Evolutionary conservation across 2,797 vertebrate species (phyloP), one percentile per base, ranked within the genome.

Genomic region (Cynodonichthys magdalenae): DNA sequence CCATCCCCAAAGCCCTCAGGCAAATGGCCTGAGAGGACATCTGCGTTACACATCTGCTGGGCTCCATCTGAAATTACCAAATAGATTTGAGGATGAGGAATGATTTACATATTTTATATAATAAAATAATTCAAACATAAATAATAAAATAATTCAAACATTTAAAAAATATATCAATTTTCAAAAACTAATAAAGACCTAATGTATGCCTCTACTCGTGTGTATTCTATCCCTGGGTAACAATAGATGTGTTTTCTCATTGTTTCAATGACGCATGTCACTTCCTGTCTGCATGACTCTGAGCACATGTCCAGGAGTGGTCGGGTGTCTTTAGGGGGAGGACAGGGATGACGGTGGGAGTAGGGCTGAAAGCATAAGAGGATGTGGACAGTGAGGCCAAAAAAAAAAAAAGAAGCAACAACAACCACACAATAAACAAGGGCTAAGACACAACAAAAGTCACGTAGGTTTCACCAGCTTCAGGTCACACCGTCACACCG

Each of bases 371-470:
- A 80, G 45, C 4, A 1, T 53, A 80, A 63, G 60, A 85, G 82
- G 81, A 87, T 78, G 80, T 90, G 63, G 55, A 60, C 61, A 67
- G 41, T 27, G 63, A 66, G 60, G 59, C 55, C 62, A 59, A 62
- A 77, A 81, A 87, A 19, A 47, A 18, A 47, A 18, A 83, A 90
- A 87, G 60, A 88, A 90, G 87, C 82, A 87, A 17, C 57, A 79
- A 50, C 82, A 81, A 81, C 78, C 80, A 62, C 71, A 17, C 57
- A 79, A 50, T 82, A 81, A 81, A 78, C 80, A 86, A 83, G 57
- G 49, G 34, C 57, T 55, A 63, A 69, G 75, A 83, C 82, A 79
- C 66, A 85, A 81, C 63, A 83, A 66, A 67, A 82, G 80, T 81
- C 89, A 89, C 59, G 60, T 83, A 85, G 77, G 45, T 61, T 67